Base-by-base conservation (phyloP, 2,888 invertebrate species). In the Caenorhabditis sp. region DNA sequence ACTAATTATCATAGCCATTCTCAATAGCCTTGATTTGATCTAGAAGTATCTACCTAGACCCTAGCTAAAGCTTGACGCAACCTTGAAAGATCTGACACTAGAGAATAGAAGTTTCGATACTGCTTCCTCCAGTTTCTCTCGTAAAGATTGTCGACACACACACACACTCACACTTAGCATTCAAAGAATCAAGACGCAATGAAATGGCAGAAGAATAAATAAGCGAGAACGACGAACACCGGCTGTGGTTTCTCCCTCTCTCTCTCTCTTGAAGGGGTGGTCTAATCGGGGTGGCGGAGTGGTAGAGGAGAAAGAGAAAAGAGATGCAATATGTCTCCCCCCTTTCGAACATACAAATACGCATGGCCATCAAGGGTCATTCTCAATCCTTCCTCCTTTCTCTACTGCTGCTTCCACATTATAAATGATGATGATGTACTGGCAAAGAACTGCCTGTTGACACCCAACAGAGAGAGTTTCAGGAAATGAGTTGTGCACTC, bases 151-250 rank as follows among this genome's bases (percentile, higher is more conserved):
- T 66, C 72, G 24, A 59, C 72, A 61, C 59, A 72, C 59, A 72
- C 70, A 72, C 72, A 61, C 59, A 72, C 59, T 59, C 70, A 72
- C 58, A 72, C 72, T 72, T 72, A 59, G 72, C 72, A 61, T 72
- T 59, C 59, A 61, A 73, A 74, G 75, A 64, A 64, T 64, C 75
- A 64, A 63, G 75, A 74, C 64, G 64, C 56, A 54, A 70, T 44
- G 70, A 63, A 64, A 74, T 74, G 74, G 75, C 64, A 75, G 64
- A 54, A 64, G 75, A 75, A 75, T 64, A 74, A 75, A 75, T 75
- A 75, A 75, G 68, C 68, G 68, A 68, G 75, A 64, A 74, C 59
- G 49, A 61, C 54, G 74, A 74, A 74, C 54, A 59, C 66, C 56
- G 75, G 66, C 68, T 51, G 75, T 59, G 75, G 63, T 63, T 63